Base-by-base conservation (phyloP, 1,140 invertebrate species). In the Acyrthosiphon pisum region DNA sequence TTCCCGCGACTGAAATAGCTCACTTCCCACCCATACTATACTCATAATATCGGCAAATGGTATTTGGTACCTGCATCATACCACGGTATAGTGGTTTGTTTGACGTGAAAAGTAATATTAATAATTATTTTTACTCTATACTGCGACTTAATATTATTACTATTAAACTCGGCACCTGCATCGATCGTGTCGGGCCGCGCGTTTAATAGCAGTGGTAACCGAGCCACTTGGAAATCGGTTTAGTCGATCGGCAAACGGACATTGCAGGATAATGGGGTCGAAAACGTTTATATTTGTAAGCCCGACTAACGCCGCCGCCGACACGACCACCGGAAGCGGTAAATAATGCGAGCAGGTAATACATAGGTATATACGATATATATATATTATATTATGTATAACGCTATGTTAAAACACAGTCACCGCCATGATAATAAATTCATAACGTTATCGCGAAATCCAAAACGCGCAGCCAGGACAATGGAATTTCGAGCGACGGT, bases 231-330 rank as follows among this genome's bases (percentile, higher is more conserved):
- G 60, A 18, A 76, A 76, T 76, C 60, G 60, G 30, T 76, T 76
- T 76, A 76, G 60, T 76, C n/a, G 60, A 76, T 76, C n/a, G n/a
- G 60, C n/a, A 76, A 53, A 76, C n/a, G 60, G 60, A 76, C 81
- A 41, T 83, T 37, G 37, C 35, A 41, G 60, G 81, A n/a, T 83
- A 83, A 83, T 83, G 37, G n/a, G 37, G 37, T 83, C 22, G 81
- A 83, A 83, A 83, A 83, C 81, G 81, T 83, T 83, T 83, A 76
- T 76, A 76, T 76, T 76, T 76, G 60, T 76, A 76, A 76, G n/a
- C 60, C 60, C n/a, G 14, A 76, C 60, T n/a, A 76, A 76, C 60
- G 60, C 60, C 60, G 30, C 60, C 60, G 60, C 60, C 14, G n/a
- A 83, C 81, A 83, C 35, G 81, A 83, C 81, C 22, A 83, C 81